Evolutionary conservation across 2,113 vertebrate genomes (phyloP).

Genomic region (Sitta europaea): DNA sequence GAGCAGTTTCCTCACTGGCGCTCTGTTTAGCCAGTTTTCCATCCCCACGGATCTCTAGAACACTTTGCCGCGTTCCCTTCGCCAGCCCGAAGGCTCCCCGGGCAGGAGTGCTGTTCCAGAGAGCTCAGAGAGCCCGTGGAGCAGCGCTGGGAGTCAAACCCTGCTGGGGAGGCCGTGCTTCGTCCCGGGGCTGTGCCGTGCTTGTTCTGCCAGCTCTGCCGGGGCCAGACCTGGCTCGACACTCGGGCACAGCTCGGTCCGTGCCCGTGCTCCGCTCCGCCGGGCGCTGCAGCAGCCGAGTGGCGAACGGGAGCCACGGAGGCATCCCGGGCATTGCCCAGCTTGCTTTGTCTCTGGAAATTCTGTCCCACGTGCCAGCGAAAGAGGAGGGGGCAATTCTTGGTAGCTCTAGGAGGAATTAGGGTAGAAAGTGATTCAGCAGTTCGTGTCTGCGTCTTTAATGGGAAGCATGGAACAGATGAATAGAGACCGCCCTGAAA

Average conservation of each 20-base stretch:
- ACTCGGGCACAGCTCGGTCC: too few species aligned
- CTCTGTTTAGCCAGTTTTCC: not conserved
- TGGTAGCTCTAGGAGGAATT: not conserved
- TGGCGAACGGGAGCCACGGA: not conserved
- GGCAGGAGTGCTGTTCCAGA: not conserved
- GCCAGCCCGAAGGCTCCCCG: not conserved
- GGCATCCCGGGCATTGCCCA: not conserved
- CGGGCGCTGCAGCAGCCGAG: constrained; percentile 1
- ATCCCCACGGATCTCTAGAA: not conserved
- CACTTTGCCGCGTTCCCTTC: not conserved
- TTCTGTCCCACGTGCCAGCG: not conserved
- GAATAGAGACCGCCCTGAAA: not conserved
- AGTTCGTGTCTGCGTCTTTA: not conserved
- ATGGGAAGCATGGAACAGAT: not conserved
- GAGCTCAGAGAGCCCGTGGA: not conserved
- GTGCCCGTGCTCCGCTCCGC: too few species aligned
- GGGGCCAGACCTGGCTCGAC: too few species aligned
- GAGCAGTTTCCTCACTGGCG: not conserved
- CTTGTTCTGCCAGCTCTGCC: not conserved
- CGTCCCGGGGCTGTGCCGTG: not conserved
- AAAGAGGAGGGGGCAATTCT: not conserved
- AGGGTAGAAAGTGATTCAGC: not conserved
- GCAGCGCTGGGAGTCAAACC: not conserved
- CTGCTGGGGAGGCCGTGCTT: not conserved
- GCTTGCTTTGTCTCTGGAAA: not conserved